Base-by-base conservation (phyloP, 2,797 vertebrate genomes). In the Lepilemur septentrionalis region DNA sequence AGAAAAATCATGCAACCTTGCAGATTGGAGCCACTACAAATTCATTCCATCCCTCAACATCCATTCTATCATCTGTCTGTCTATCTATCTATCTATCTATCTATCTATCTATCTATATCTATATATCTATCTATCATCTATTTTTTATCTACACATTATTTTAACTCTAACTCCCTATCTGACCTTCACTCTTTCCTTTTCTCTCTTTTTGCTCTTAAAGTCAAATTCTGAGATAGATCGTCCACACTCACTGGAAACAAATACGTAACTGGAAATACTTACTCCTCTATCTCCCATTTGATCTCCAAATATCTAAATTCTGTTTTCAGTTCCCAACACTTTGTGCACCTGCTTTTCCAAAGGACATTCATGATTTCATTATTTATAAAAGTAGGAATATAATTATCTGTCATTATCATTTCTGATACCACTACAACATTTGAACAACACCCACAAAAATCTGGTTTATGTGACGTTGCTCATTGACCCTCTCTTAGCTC, bases 191-290 rank as follows among this genome's bases (percentile, higher is more conserved):
- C 15, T 78, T 81, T 35, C 3, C 1, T 43, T 75, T 61, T 35
- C 57, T 35, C 8, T 70, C 48, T 50, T 48, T 48, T 55, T 57
- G 70, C 38, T 10, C 6, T 9, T 76, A 25, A 57, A 92, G 22
- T 73, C 55, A 55, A 59, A 88, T 88, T 91, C 7, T 88, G 25
- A 94, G 61, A 80, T 32, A 72, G 20, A 89, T 32, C 86, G 7
- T 86, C 35, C n/a, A 63, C 15, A 50, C 30, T 93, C 50, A 79
- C 2, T 85, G 22, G 41, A 85, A 91, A 85, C n/a, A 91, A 73
- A 91, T 78, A 76, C 78, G 43, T 91, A 83, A 69, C 46, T 82
- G 46, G 41, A 80, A 63, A 73, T 87, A 70, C 13, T 80, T 81
- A 43, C 32, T 85, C 23, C 65, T 72, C 7, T 75, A 5, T 70